A percentile compares a stretch with the other conserved stretches of the same genome.
These are phyloP conservation scores for Cenopis cana DNA, from an alignment of 2,888 invertebrate genomes.

Conservation along the genomic window DNA sequence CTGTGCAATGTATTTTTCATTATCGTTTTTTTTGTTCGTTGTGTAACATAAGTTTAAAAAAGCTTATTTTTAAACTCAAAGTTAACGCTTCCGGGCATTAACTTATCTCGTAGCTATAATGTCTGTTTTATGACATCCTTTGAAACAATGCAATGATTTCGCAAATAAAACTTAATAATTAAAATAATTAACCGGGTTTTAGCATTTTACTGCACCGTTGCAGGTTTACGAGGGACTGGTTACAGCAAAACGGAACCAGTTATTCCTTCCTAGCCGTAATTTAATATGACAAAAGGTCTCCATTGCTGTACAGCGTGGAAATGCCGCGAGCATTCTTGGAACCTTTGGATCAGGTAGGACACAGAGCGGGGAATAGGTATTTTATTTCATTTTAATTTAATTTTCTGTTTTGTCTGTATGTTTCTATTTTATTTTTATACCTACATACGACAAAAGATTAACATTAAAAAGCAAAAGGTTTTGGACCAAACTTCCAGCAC, in stretches of 20 bases:
- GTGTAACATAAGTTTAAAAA: background rate
- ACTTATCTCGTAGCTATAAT: slow-evolving; percentile 32
- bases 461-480: too few relatives aligned
- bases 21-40: background rate
- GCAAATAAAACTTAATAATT: slow-evolving; percentile 40
- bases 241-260: slow-evolving; percentile 17
- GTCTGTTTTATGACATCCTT: slow-evolving; percentile 36
- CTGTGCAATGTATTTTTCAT: background rate
- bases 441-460: too few relatives aligned
- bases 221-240: slow-evolving; percentile 43
- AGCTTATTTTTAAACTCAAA: background rate
- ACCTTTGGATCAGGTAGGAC: too few relatives aligned
- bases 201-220: slow-evolving; percentile 41
- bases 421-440: too few relatives aligned
- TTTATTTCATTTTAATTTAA: too few relatives aligned
- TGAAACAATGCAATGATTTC: slow-evolving; percentile 35
- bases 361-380: too few relatives aligned
- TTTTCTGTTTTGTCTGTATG: too few relatives aligned
- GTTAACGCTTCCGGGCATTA: background rate
- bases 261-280: background rate
- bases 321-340: too few relatives aligned
- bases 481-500: too few relatives aligned
- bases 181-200: slow-evolving; percentile 36
- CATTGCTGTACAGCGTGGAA: too few relatives aligned
- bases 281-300: background rate